Evolutionary conservation across 2,888 invertebrate genomes (phyloP).

Genomic region (Dryadula phaetusa): DNA sequence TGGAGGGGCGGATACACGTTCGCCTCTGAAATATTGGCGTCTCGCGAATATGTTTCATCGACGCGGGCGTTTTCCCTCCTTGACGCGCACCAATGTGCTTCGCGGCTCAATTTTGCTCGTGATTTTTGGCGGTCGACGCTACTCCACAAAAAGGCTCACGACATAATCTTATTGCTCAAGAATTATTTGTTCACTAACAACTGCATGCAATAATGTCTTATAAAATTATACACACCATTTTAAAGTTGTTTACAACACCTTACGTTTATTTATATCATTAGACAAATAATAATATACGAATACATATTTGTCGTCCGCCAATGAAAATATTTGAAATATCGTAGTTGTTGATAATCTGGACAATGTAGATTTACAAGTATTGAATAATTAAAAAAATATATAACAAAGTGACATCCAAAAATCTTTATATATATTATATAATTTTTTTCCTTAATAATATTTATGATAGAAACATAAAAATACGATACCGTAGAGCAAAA

Average conservation of each 20-base stretch:
- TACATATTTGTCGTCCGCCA: background rate
- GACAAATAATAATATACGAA: no score
- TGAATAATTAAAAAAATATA: background rate
- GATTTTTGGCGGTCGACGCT: conserved; percentile 58
- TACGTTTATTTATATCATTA: no score
- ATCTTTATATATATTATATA: no score
- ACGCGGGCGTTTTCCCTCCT: conserved; percentile 74
- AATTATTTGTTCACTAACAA: conserved; percentile 24
- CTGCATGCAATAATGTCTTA: conserved; percentile 10
- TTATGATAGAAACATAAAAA: background rate
- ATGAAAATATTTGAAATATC: background rate
- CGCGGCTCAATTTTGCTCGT: conserved; percentile 57
- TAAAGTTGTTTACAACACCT: no score
- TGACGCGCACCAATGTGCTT: conserved; percentile 69
- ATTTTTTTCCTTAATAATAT: background rate
- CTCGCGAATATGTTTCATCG: conserved; percentile 78
- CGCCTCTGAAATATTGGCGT: conserved; percentile 80
- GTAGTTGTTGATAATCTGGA: background rate
- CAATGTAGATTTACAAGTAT: background rate
- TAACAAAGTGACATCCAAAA: background rate
- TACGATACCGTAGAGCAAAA: background rate
- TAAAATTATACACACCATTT: no score
- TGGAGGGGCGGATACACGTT: conserved; percentile 78
- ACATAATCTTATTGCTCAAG: conserved; percentile 39
- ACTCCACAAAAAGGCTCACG: conserved; percentile 39